A percentile compares a stretch with the other conserved stretches of the same genome.
These are phyloP conservation scores for Brassicogethes aeneus DNA, from an alignment of 2,888 invertebrate genomes.

Conservation along the genomic window DNA sequence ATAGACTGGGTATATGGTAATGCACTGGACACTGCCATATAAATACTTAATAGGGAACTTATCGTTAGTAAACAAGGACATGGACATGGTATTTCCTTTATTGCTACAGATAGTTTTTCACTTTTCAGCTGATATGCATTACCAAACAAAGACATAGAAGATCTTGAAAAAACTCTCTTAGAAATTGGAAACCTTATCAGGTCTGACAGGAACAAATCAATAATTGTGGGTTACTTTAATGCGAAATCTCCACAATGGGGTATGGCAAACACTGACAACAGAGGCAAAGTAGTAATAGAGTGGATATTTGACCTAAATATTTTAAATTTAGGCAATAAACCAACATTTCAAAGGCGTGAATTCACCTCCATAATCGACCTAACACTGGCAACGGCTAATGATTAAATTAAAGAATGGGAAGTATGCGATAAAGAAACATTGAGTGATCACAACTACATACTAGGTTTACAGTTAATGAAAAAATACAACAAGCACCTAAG, in stretches of 20 bases:
- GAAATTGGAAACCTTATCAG: conserved; percentile 9
- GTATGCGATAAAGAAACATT: conserved; percentile 12
- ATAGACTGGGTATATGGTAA: conserved; percentile 1
- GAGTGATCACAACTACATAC: conserved; percentile 16
- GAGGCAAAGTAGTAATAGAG: conserved; percentile 7
- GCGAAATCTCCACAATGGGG: conserved; percentile 17
- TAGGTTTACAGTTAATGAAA: no score
- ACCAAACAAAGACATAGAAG: conserved; percentile 8
- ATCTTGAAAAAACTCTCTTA: conserved; percentile 8
- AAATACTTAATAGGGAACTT: not conserved
- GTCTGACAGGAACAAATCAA: conserved; percentile 5
- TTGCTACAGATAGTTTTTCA: not conserved
- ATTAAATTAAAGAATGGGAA: conserved; percentile 9
- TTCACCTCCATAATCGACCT: conserved; percentile 15
- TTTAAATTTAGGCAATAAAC: conserved; percentile 8
- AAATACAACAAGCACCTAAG: no score
- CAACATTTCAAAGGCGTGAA: conserved; percentile 11
- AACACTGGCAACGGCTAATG: conserved; percentile 10
- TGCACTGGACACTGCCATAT: conserved; percentile 1
- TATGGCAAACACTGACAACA: conserved; percentile 8
- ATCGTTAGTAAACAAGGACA: not conserved
- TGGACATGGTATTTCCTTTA: not conserved
- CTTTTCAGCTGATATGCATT: conserved; percentile 6
- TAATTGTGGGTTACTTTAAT: conserved; percentile 9
- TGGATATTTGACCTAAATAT: conserved; percentile 8